A percentile compares a stretch with the other conserved stretches of the same genome.
Evolutionary conservation across 2,888 invertebrate genomes (phyloP).

Genomic region (Melangyna quadrimaculata): DNA sequence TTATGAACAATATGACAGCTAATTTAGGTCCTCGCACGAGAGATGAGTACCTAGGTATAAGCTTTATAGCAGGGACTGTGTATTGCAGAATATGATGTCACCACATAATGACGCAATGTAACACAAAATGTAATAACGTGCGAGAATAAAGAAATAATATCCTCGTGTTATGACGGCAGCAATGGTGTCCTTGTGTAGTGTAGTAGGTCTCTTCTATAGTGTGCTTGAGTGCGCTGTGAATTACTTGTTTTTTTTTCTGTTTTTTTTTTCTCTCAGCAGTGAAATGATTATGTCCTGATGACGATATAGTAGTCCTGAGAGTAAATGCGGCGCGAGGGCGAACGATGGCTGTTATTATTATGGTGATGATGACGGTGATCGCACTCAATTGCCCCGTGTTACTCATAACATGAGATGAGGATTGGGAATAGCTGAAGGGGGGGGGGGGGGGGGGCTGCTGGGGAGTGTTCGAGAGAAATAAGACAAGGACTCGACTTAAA

Average conservation of each 20-base stretch:
- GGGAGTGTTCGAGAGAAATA: not conserved
- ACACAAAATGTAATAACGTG: constrained; percentile 67
- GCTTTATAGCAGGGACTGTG: constrained; percentile 24
- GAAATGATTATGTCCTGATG: constrained; percentile 63
- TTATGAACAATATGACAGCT: constrained; percentile 71
- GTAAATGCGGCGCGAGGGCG: constrained; percentile 40
- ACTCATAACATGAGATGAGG: not conserved
- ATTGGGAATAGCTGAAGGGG: too few species aligned
- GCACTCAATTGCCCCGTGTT: constrained; percentile 68
- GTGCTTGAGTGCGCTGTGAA: not conserved
- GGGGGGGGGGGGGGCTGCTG: too few species aligned
- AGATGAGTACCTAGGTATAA: constrained; percentile 12
- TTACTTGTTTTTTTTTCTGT: not conserved
- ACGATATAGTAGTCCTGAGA: constrained; percentile 38
- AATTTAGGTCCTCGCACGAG: constrained; percentile 54
- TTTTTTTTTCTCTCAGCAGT: constrained; percentile 14
- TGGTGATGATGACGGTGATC: constrained; percentile 65
- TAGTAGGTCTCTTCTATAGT: not conserved
- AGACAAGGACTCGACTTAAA: not conserved
- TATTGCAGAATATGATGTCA: constrained; percentile 60
- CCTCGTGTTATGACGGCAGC: constrained; percentile 10
- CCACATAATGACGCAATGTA: constrained; percentile 56
- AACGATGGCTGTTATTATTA: constrained; percentile 60
- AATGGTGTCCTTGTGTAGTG: not conserved
- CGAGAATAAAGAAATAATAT: constrained; percentile 68